Conservation (phyloP, 1,140 invertebrate genomes). For the Tetraneura akinire region DNA sequence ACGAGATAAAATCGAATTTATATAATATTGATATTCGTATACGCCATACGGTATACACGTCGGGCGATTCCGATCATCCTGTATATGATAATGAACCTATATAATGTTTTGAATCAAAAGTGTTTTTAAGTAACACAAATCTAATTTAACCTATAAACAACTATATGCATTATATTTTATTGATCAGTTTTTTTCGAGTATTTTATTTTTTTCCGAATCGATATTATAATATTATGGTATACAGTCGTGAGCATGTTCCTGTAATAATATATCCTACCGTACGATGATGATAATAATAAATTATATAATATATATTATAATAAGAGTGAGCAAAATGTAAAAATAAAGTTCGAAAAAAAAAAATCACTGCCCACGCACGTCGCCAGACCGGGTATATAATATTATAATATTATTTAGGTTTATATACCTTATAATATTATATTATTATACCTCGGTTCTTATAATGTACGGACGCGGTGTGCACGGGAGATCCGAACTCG, state of each 20-base stretch:
- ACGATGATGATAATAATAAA: background rate
- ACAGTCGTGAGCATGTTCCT: background rate
- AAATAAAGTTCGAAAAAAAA: background rate
- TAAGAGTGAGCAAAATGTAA: background rate
- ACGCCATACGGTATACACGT: too few relatives aligned
- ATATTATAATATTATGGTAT: too few relatives aligned
- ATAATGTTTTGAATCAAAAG: too few relatives aligned
- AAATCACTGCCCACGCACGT: slow-evolving; percentile 31
- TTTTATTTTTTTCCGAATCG: slow-evolving; percentile 11
- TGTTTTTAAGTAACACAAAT: too few relatives aligned
- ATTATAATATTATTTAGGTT: background rate
- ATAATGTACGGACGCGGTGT: background rate
- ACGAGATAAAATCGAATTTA: too few relatives aligned
- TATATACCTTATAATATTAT: background rate
- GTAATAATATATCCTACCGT: too few relatives aligned
- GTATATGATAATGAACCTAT: too few relatives aligned
- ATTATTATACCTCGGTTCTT: background rate
- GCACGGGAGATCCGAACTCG: background rate
- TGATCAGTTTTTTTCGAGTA: slow-evolving; percentile 10
- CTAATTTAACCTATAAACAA: too few relatives aligned
- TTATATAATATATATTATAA: background rate
- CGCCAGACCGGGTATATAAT: background rate
- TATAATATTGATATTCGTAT: too few relatives aligned
- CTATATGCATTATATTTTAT: too few relatives aligned
- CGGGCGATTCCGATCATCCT: too few relatives aligned